Percentiles rank a stretch among this genome's conserved stretches.
These are phyloP conservation scores for Geotrupes spiniger DNA, from an alignment of 2,888 invertebrate species.

Conservation along the genomic window DNA sequence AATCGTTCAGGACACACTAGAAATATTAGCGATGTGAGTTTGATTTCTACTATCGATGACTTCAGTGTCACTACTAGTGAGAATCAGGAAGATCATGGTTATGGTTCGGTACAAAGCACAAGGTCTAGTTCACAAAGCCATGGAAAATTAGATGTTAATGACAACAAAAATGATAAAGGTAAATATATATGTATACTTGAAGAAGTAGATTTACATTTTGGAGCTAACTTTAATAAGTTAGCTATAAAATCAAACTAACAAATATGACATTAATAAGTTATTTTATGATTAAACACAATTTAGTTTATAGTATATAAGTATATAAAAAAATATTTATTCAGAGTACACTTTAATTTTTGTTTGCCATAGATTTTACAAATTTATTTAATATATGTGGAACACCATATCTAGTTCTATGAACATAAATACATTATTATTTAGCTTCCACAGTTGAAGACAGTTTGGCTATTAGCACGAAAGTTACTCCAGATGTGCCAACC, in stretches of 20 bases:
- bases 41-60: constrained; percentile 55
- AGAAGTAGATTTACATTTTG: no score
- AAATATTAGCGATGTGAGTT: constrained; percentile 46
- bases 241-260: no score
- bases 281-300: no score
- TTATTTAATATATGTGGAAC: no score
- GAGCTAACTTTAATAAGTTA: no score
- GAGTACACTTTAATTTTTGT: neutral
- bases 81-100: constrained; percentile 64
- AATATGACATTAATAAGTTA: no score
- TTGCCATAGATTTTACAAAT: no score
- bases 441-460: constrained; percentile 80
- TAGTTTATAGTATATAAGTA: no score
- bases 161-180: constrained; percentile 54
- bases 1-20: constrained; percentile 32
- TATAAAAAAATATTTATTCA: no score
- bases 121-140: constrained; percentile 58
- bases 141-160: constrained; percentile 63
- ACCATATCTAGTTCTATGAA: no score
- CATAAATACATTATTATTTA: no score
- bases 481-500: constrained; percentile 61
- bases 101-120: constrained; percentile 68
- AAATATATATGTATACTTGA: neutral
- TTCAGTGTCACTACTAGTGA: constrained; percentile 38
- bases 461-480: constrained; percentile 65